phyloP scores from a whole-genome alignment of 2,113 vertebrate genomes.

The Phalacrocorax pelagicus region DNA sequence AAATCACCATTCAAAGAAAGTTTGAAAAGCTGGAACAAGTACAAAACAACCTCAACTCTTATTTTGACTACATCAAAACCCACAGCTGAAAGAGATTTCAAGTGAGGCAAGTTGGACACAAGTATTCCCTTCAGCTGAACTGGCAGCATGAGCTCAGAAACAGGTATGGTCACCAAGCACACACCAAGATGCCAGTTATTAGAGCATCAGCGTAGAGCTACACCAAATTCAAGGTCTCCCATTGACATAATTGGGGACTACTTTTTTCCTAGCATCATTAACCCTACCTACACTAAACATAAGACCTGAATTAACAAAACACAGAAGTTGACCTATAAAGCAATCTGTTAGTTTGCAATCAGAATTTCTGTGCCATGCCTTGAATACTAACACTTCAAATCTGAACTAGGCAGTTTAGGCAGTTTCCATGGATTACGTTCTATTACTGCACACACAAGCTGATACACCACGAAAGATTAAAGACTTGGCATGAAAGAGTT shows the following conservation, averaged over 20 bases:
- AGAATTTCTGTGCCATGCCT: not conserved
- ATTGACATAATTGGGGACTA: not conserved
- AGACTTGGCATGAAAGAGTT: not conserved
- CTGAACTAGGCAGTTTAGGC: not conserved
- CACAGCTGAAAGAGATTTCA: accelerated
- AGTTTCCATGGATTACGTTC: not conserved
- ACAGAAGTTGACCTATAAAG: not conserved
- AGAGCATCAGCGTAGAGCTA: not conserved
- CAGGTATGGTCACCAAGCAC: not conserved
- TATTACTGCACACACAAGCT: accelerated
- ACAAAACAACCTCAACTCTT: not conserved
- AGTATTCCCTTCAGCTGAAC: not conserved
- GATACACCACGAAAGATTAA: not conserved
- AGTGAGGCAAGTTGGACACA: not conserved
- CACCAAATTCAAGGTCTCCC: not conserved
- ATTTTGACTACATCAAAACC: not conserved
- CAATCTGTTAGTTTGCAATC: not conserved
- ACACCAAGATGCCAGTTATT: not conserved
- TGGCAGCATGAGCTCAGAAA: not conserved
- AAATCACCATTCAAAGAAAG: not conserved
- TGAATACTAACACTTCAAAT: not conserved
- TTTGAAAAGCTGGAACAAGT: not conserved
- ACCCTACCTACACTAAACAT: accelerated
- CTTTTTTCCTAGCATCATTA: not conserved
- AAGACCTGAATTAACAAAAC: not conserved